These are phyloP conservation scores for Priocnemis perturbator DNA, from an alignment of 2,888 invertebrate species.

Conservation along the genomic window DNA sequence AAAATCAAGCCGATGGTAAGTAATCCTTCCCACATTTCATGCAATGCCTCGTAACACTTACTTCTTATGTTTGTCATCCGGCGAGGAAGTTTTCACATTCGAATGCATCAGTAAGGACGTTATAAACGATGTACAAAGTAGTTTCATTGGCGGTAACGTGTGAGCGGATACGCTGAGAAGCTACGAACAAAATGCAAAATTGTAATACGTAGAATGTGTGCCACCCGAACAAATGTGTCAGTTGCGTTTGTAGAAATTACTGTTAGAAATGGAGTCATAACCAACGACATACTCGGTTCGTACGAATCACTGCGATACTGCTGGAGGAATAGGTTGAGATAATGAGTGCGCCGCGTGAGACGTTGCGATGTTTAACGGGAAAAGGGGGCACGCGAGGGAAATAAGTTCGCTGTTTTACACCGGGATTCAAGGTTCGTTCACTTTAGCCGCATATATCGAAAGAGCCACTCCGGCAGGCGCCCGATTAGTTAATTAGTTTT, in stretches of 20 bases:
- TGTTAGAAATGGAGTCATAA: too few species aligned
- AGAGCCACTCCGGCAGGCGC: conserved; percentile 5
- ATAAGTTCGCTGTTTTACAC: neutral
- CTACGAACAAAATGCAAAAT: conserved; percentile 57
- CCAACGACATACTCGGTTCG: too few species aligned
- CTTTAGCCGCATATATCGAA: conserved; percentile 16
- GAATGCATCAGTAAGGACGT: conserved; percentile 62
- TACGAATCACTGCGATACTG: too few species aligned
- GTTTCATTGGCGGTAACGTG: conserved; percentile 73
- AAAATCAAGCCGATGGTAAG: conserved; percentile 9
- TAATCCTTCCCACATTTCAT: conserved; percentile 4
- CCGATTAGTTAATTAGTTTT: conserved; percentile 47
- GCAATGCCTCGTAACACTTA: conserved; percentile 25
- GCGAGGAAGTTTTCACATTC: conserved; percentile 39
- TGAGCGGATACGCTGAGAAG: conserved; percentile 71
- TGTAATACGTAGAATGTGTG: too few species aligned
- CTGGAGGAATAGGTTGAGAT: too few species aligned
- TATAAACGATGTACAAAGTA: conserved; percentile 72
- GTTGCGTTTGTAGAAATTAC: too few species aligned
- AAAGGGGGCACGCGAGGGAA: conserved; percentile 7
- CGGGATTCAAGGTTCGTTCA: conserved; percentile 27
- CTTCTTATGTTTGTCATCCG: conserved; percentile 48
- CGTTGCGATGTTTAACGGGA: neutral
- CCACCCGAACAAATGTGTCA: too few species aligned
- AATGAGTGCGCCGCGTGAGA: neutral